These are phyloP conservation scores for Drosophila colorata DNA, from an alignment of 2,888 invertebrate genomes.

Conservation along the genomic window DNA sequence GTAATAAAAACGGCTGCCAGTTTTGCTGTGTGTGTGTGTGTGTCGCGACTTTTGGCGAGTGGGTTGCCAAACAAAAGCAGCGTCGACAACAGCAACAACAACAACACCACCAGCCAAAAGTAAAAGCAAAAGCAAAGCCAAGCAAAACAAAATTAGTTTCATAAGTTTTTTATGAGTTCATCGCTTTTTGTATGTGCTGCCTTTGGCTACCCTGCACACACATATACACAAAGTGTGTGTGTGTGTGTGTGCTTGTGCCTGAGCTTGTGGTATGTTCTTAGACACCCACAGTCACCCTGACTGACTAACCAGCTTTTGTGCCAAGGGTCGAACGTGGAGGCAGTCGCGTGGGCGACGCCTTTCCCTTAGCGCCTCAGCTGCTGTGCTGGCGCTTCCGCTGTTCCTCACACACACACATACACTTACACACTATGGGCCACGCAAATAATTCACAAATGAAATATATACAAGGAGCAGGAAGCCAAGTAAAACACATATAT, in stretches of 20 bases:
- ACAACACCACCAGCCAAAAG: constrained; percentile 49
- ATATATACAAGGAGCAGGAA: constrained; percentile 62
- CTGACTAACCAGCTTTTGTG: constrained; percentile 77
- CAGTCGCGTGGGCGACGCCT: constrained; percentile 71
- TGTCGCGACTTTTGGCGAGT: constrained; percentile 55
- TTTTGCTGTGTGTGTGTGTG: constrained; percentile 25
- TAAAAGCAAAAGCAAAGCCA: constrained; percentile 73
- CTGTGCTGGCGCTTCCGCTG: constrained; percentile 62
- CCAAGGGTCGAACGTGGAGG: constrained; percentile 75
- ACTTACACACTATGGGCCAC: constrained; percentile 49
- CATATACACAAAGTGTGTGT: constrained; percentile 22
- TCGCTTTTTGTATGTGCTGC: constrained; percentile 70
- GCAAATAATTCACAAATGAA: constrained; percentile 73
- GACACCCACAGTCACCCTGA: constrained; percentile 50
- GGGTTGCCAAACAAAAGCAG: constrained; percentile 62
- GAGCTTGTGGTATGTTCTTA: constrained; percentile 34
- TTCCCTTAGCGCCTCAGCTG: constrained; percentile 24
- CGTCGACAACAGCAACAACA: constrained; percentile 24
- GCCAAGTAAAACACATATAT: constrained; percentile 70
- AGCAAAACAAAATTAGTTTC: constrained; percentile 81
- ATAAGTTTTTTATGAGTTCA: constrained; percentile 82
- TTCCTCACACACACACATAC: constrained; percentile 39
- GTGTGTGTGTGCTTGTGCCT: neutral
- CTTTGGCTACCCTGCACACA: constrained; percentile 21
- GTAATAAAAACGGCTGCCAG: constrained; percentile 52